phyloP scores from a whole-genome alignment of 2,797 vertebrate genomes.

The Pristis pectinata region DNA sequence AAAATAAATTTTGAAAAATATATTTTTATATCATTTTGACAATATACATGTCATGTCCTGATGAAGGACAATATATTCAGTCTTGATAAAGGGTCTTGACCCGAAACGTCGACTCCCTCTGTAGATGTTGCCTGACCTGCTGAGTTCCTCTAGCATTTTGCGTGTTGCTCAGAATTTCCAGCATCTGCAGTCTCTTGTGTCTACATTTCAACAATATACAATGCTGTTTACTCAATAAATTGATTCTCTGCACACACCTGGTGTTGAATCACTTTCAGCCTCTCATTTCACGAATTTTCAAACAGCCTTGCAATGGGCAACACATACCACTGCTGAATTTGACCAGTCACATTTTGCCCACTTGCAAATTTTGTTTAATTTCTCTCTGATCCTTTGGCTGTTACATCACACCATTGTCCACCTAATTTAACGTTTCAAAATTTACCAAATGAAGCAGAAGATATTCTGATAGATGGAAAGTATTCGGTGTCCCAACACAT shows the following conservation, averaged over 20 bases:
- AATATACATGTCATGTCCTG: neutral
- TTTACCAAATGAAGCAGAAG: neutral
- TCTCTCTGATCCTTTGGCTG: neutral
- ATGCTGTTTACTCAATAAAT: neutral
- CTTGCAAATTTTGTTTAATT: neutral
- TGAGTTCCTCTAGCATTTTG: too few species aligned
- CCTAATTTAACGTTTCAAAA: neutral
- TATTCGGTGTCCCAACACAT: neutral
- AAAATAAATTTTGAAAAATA: neutral
- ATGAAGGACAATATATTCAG: too few species aligned
- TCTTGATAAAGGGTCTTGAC: too few species aligned
- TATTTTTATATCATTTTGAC: neutral
- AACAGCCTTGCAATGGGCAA: neutral
- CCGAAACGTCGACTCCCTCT: too few species aligned
- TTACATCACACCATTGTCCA: neutral
- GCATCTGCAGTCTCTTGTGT: too few species aligned
- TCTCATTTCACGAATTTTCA: neutral
- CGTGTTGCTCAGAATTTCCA: too few species aligned
- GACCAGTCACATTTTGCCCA: neutral
- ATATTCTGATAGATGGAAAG: neutral
- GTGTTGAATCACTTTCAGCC: neutral
- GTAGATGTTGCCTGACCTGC: too few species aligned
- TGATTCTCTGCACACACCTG: neutral
- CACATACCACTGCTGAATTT: neutral
- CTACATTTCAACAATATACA: neutral